Base-by-base conservation (phyloP, 2,888 invertebrate genomes). In the Agrochola lota region DNA sequence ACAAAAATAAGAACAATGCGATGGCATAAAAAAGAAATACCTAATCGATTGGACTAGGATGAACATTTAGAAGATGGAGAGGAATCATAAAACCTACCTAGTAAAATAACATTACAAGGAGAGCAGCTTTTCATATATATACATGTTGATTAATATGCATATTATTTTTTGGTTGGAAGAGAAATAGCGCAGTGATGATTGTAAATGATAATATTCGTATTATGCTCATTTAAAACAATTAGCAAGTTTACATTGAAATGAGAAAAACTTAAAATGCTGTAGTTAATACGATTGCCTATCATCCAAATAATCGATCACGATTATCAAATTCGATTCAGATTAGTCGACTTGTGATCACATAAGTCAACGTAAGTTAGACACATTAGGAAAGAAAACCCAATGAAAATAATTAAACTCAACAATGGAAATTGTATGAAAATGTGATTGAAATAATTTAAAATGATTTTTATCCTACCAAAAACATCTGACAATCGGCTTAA, bases 381-480 rank as follows among this genome's bases (percentile, higher is more conserved):
- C 17, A 57, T 55, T 7, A 12, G 11, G 6, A 59, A 26, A 49
- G 6, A 52, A 77, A 66, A 11, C 0, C n/a, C 30, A 43, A 26
- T 6, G 3, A 35, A 60, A 17, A 9, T 40, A 43, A 55, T 66
- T 8, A 26, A 40, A 55, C 17, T 23, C 17, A 76, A 23, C 7
- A 9, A 23, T 12, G 23, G 23, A 12, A n/a, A 15, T 63, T 12
- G 4, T 7, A 40, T 26, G 15, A 63, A 71, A 71, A 49, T 35
- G 35, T 62, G 8, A 8, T 15, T 57, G 26, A 57, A 66, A 52
- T 60, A 60, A 60, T 66, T 60, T 30, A 30, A 79, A 78, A 55
- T 15, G 2, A 66, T 17, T 0, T 49, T 43, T 46, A n/a, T 20
- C 2, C 35, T 75, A 49, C 5, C 20, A 35, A 59, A 60, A 82